Base-by-base conservation (phyloP, 2,888 invertebrate genomes). In the Sphecodes monilicornis region DNA sequence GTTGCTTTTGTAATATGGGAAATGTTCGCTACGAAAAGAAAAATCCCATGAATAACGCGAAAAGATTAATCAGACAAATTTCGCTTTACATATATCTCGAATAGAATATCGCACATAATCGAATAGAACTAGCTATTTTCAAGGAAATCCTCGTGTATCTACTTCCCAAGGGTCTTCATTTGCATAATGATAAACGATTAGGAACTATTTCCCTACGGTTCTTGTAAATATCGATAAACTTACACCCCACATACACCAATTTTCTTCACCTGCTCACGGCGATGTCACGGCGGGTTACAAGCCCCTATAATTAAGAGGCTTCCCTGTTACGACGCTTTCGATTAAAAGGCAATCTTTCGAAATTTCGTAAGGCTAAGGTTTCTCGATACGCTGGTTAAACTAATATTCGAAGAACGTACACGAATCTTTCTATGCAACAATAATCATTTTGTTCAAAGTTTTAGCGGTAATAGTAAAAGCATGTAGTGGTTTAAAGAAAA, bases 1-100 rank as follows among this genome's bases (percentile, higher is more conserved):
- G 92, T 98, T 97, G 64, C 97, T 97, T 94, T 98, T 98, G 95
- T 98, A 98, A 94, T 97, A 98, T 0, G 98, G 98, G 95, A 98
- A 98, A 84, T 97, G 97, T 92, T 98, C 98, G 5, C 98, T 98
- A 95, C 32, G 90, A 76, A 73, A 13, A 41, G 13, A 80, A 26
- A 39, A 36, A 60, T 3, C 5, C 3, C n/a, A 71, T 66, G 36
- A 66, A 22, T 10, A 22, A 66, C 36, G 4, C 18, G 11, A 3
- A 66, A 36, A 66, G 10, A 66, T 36, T 6, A 60, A 60, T 60
- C 29, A 18, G 29, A 29, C 6, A 60, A 60, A 29, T 60, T 16
- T 60, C 16, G 5, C 16, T 29, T 18, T n/a, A 36, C 5, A 36
- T 36, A 5, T 36, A 29, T 60, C n/a, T 60, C 29, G 16, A 60